Percentiles rank a stretch among this genome's conserved stretches.
These are phyloP conservation scores for human DNA, from an alignment of 2,113 vertebrate genomes.

Conservation along the genomic window DNA sequence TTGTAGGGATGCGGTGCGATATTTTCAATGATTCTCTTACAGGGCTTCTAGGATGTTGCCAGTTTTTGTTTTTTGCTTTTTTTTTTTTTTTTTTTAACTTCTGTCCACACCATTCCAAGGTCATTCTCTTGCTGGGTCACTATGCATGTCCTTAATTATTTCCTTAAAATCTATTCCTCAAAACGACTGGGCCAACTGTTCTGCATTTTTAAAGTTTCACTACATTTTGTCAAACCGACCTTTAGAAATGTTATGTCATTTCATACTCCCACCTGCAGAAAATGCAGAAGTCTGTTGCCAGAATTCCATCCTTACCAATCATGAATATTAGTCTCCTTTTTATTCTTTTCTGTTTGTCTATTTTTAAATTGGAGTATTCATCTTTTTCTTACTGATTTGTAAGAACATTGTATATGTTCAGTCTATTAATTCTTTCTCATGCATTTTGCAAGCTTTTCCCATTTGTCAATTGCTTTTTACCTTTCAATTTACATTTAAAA, in stretches of 20 bases:
- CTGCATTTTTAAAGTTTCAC: slow-evolving; percentile 52
- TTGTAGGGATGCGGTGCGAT: not conserved
- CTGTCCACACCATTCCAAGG: not conserved
- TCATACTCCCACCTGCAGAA: slow-evolving; percentile 56
- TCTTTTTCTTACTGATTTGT: slow-evolving; percentile 15
- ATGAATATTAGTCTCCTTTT: not conserved
- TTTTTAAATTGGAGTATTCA: slow-evolving; percentile 33
- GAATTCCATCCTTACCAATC: not conserved
- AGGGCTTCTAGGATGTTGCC: not conserved
- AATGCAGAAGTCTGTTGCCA: slow-evolving; percentile 16
- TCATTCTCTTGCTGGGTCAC: slow-evolving; percentile 54
- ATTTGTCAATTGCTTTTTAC: not conserved
- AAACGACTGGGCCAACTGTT: slow-evolving; percentile 55
- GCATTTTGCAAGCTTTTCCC: not conserved
- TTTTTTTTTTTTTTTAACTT: slow-evolving; percentile 30
- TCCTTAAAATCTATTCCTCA: slow-evolving; percentile 60
- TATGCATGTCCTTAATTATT: slow-evolving; percentile 64
- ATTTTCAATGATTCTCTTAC: not conserved
- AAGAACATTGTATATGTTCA: not conserved
- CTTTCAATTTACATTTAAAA: not conserved
- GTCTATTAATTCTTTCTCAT: not conserved
- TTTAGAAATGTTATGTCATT: slow-evolving; percentile 72
- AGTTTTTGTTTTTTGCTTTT: not conserved
- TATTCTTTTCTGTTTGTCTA: not conserved
- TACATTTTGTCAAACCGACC: slow-evolving; percentile 69